Evolutionary conservation across 1,140 invertebrate species (phyloP).

Genomic region (Melanaphis sacchari): DNA sequence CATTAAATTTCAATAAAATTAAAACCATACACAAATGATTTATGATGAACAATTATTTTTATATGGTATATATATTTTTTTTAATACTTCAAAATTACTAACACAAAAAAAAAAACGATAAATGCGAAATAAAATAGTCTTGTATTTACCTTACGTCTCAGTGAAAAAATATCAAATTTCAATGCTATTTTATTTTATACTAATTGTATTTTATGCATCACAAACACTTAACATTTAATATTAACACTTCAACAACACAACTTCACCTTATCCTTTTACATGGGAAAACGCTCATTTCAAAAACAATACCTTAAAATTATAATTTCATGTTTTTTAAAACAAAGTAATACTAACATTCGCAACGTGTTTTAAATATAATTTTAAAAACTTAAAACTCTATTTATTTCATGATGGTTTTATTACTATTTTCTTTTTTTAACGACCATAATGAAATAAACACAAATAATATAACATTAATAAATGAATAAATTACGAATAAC

Average conservation of each 20-base stretch:
- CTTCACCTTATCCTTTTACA: background rate
- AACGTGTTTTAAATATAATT: background rate
- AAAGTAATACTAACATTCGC: background rate
- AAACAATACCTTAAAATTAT: background rate
- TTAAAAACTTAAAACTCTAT: background rate
- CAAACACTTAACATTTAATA: background rate
- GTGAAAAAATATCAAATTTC: background rate
- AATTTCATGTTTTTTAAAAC: background rate
- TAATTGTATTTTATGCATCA: conserved; percentile 8
- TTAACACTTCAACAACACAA: background rate
- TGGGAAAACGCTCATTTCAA: background rate
- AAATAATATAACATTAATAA: background rate
- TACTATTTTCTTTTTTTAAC: background rate
- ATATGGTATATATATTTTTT: background rate
- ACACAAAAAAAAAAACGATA: background rate
- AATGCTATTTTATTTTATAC: background rate
- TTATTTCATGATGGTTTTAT: background rate
- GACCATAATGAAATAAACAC: background rate
- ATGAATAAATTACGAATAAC: background rate
- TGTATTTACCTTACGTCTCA: background rate
- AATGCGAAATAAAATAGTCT: background rate
- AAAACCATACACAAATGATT: background rate
- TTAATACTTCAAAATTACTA: background rate
- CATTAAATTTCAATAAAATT: background rate
- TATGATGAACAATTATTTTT: background rate